Evolutionary conservation across 2,113 vertebrate species (phyloP).

Genomic region (Perca fluviatilis): DNA sequence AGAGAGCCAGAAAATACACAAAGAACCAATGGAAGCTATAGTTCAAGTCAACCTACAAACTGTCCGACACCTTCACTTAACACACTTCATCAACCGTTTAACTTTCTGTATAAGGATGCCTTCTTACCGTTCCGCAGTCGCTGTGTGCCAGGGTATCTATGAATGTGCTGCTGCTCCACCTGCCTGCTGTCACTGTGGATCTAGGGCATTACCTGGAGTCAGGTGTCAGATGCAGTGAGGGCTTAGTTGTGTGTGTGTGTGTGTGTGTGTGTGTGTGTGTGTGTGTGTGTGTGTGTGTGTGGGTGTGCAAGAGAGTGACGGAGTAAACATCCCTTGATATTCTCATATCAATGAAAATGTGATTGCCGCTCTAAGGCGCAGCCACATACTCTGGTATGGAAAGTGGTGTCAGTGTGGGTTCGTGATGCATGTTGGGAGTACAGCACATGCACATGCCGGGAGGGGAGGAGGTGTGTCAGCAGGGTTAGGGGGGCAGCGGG

Average conservation of each 20-base stretch:
- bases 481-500: slow-evolving; percentile 28
- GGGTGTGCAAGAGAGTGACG: slow-evolving; percentile 25
- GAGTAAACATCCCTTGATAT: slow-evolving; percentile 32
- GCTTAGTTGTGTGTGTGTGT: slow-evolving; percentile 19
- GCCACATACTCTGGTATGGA: background rate
- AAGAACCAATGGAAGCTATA: background rate
- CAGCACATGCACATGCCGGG: slow-evolving; percentile 50
- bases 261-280: slow-evolving; percentile 33
- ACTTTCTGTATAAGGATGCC: slow-evolving; percentile 48
- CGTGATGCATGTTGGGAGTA: slow-evolving; percentile 47
- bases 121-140: slow-evolving; percentile 79
- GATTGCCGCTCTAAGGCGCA: slow-evolving; percentile 12
- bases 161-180: slow-evolving; percentile 78
- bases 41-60: background rate
- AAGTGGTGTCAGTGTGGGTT: background rate
- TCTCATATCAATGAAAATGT: slow-evolving; percentile 28
- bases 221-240: slow-evolving; percentile 82
- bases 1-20: background rate
- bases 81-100: background rate
- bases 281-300: slow-evolving; percentile 18
- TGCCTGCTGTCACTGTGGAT: slow-evolving; percentile 85
- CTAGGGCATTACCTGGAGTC: slow-evolving; percentile 86
- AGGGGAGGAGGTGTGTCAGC: slow-evolving; percentile 49
- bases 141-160: slow-evolving; percentile 59
- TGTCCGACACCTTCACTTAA: background rate